These are phyloP conservation scores for Molorchus minor DNA, from an alignment of 2,888 invertebrate genomes.

Conservation along the genomic window DNA sequence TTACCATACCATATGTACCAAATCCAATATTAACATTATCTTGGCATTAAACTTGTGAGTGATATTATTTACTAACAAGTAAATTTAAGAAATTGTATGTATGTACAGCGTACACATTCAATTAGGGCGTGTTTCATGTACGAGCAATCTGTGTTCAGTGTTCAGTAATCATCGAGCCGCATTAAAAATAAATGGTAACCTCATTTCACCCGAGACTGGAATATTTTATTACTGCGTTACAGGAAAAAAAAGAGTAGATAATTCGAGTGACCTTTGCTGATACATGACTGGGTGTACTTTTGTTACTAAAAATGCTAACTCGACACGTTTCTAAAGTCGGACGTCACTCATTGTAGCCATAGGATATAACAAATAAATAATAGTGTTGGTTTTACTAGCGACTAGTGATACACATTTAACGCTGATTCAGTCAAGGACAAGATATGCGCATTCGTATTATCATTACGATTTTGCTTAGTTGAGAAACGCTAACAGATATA, in stretches of 20 bases:
- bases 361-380: conserved; percentile 14
- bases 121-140: conserved; percentile 19
- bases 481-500: no score
- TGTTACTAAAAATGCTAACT: conserved; percentile 19
- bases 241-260: conserved; percentile 25
- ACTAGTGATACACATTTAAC: conserved; percentile 2
- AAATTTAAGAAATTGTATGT: no score
- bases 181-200: conserved; percentile 27
- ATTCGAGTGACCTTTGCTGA: conserved; percentile 29
- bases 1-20: no score
- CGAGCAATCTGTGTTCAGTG: conserved; percentile 10
- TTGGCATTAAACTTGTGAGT: no score
- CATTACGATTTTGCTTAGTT: no score
- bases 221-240: conserved; percentile 26
- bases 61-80: no score
- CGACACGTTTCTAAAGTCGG: conserved; percentile 18
- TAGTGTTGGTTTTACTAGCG: conserved; percentile 5
- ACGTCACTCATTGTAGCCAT: conserved; percentile 20
- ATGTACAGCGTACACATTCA: no score
- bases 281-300: conserved; percentile 18
- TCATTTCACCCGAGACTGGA: conserved; percentile 29
- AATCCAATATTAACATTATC: no score
- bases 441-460: no score
- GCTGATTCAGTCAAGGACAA: background rate
- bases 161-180: conserved; percentile 10